These are phyloP conservation scores for Drosophila suzukii DNA, from an alignment of 1,140 invertebrate species.

Conservation along the genomic window DNA sequence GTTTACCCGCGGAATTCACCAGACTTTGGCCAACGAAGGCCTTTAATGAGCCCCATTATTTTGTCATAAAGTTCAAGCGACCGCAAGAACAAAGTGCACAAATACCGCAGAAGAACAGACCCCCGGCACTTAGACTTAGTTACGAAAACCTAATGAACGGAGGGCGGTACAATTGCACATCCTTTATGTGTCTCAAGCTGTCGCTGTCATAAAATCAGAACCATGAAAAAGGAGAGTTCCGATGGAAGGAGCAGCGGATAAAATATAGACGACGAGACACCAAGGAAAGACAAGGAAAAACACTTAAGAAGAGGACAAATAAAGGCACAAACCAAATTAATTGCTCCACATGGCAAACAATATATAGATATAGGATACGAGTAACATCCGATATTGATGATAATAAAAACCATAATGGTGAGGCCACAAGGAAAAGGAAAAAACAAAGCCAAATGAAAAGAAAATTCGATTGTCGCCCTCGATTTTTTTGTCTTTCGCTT, in stretches of 20 bases:
- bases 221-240: conserved; percentile 59
- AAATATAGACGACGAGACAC: conserved; percentile 16
- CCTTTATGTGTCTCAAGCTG: conserved; percentile 70
- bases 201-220: conserved; percentile 76
- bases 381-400: conserved; percentile 77
- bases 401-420: conserved; percentile 77
- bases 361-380: conserved; percentile 42
- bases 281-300: conserved; percentile 31
- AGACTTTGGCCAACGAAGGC: conserved; percentile 12
- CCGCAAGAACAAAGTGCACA: conserved; percentile 64
- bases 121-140: conserved; percentile 41
- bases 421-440: conserved; percentile 26
- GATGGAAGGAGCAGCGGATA: not conserved
- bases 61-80: conserved; percentile 65
- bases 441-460: conserved; percentile 17
- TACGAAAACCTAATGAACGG: conserved; percentile 57
- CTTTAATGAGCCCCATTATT: conserved; percentile 59
- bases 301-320: conserved; percentile 74
- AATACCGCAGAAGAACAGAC: conserved; percentile 18
- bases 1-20: conserved; percentile 20
- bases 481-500: conserved; percentile 10
- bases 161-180: conserved; percentile 40
- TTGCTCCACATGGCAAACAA: conserved; percentile 67
- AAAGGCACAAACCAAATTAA: conserved; percentile 69
- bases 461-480: conserved; percentile 48